Conservation (phyloP, 2,797 vertebrate species). For the Zenarchopterus dispar region DNA sequence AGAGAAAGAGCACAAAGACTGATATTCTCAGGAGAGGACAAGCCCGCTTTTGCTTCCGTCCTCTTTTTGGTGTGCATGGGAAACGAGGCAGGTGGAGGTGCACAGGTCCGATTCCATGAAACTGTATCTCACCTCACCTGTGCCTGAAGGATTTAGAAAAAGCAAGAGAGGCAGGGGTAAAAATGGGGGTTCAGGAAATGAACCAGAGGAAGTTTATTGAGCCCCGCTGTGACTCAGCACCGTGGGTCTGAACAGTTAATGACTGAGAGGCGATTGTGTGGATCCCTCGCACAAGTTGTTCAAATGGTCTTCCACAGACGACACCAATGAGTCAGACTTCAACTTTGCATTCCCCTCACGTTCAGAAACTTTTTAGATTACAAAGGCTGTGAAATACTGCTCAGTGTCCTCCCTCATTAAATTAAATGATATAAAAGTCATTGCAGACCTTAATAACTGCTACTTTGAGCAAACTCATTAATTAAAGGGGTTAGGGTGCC, state of each 20-base stretch:
- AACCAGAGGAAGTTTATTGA: constrained; percentile 21
- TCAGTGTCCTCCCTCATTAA: neutral
- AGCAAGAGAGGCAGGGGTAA: constrained; percentile 5
- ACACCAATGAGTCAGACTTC: constrained; percentile 61
- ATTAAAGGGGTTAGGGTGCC: neutral
- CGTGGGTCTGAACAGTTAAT: constrained; percentile 5
- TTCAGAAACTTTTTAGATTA: constrained; percentile 25
- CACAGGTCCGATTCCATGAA: constrained; percentile 63
- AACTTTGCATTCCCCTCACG: constrained; percentile 21
- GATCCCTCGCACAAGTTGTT: constrained; percentile 4
- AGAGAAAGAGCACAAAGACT: constrained; percentile 53
- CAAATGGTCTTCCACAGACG: constrained; percentile 11
- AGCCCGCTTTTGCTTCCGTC: constrained; percentile 39
- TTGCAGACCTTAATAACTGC: neutral
- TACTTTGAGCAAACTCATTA: neutral
- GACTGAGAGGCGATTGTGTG: neutral
- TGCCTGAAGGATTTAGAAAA: constrained; percentile 36
- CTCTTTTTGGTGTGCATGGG: constrained; percentile 18
- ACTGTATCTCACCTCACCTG: constrained; percentile 68
- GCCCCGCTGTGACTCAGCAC: constrained; percentile 53
- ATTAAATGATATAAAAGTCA: neutral
- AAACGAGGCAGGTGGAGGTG: constrained; percentile 46
- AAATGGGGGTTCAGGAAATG: constrained; percentile 38
- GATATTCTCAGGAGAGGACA: constrained; percentile 56
- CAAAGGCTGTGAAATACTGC: neutral